Base-by-base conservation (phyloP, 2,888 invertebrate genomes). In the Diarsia rubi region DNA sequence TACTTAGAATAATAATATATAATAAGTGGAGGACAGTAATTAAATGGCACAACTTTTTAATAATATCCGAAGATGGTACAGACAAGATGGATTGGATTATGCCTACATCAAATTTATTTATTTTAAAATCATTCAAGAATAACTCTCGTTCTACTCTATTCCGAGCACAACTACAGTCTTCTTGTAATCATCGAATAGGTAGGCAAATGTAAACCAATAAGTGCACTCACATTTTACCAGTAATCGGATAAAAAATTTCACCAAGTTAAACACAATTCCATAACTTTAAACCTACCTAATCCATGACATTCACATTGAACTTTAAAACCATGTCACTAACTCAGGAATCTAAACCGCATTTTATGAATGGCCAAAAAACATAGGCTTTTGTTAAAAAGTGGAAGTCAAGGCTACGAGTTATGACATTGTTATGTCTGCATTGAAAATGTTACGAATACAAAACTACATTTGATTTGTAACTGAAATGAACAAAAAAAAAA, bases 381-480 rank as follows among this genome's bases (percentile, higher is more conserved):
- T n/a, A 77, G 60, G 65, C 54, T 74, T 79, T 82, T 83, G 74
- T 84, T 84, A 49, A 68, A 71, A 31, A 24, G 12, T 60, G 42
- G 62, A 65, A 79, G 84, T 81, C 80, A 81, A 83, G 80, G 80
- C 37, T 52, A 67, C 63, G 16, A 68, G 44, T 62, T 72, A 79
- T 69, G 44, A 49, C 73, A 81, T 79, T 79, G 80, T 66, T 62
- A 57, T 24, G 64, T 79, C 49, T 63, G 49, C n/a, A 63, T 79
- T 69, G 37, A 44, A 60, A 52, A 52, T 37, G 57, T 44, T 27
- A 59, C 27, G 59, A 60, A 62, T 42, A 63, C 24, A 54, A 60
- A 49, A 75, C 49, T 16, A n/a, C 52, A 54, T 52, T 66, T 69
- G 37, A 78, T 70, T 69, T 27, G 27, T 3, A 12, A n/a, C 9